Conservation (phyloP, 1,140 invertebrate genomes). For the Bursaphelenchus mucronatus region DNA sequence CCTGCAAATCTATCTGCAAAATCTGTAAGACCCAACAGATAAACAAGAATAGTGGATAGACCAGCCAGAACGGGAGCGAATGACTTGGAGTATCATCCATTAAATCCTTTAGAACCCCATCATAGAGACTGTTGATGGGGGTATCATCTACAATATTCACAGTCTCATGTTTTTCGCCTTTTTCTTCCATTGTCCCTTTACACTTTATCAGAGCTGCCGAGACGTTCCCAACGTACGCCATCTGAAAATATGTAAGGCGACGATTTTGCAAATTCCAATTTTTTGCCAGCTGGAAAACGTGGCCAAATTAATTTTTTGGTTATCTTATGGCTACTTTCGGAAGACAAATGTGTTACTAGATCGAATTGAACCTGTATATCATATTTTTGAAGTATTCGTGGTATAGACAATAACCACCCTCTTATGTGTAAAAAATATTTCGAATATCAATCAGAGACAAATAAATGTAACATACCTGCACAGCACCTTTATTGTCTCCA, state of each 20-base stretch:
- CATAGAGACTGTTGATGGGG: conserved; percentile 23
- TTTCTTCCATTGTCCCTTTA: conserved; percentile 35
- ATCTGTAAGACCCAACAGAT: conserved; percentile 24
- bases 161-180: conserved; percentile 14
- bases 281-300: too few relatives aligned
- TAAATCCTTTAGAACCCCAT: background rate
- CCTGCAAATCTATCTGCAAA: conserved; percentile 7
- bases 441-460: too few relatives aligned
- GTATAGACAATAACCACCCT: too few relatives aligned
- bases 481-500: conserved; percentile 36
- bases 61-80: conserved; percentile 26
- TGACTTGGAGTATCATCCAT: background rate
- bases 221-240: conserved; percentile 43
- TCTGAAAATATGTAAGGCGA: too few relatives aligned
- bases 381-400: too few relatives aligned
- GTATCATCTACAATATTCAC: conserved; percentile 38
- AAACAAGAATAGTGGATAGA: conserved; percentile 39
- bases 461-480: conserved; percentile 35
- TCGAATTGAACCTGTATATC: too few relatives aligned
- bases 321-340: too few relatives aligned
- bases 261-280: too few relatives aligned
- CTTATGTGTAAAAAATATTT: too few relatives aligned
- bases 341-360: too few relatives aligned
- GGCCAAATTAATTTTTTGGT: too few relatives aligned
- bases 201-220: conserved; percentile 35